These are phyloP conservation scores for Planococcus citri DNA, from an alignment of 1,140 invertebrate genomes.

Conservation along the genomic window DNA sequence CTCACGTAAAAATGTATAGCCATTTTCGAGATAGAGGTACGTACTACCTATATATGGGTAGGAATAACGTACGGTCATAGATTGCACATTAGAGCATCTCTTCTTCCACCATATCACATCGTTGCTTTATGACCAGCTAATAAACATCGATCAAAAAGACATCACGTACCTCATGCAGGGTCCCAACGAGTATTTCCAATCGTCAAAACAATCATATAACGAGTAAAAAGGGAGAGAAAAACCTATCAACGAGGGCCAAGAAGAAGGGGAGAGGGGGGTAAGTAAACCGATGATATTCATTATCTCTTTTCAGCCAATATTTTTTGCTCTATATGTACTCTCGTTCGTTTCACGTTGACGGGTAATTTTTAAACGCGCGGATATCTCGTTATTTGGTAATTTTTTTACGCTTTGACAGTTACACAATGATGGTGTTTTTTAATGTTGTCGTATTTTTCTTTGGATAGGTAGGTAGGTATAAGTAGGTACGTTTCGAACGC, in stretches of 20 bases:
- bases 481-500: background rate
- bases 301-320: background rate
- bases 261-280: background rate
- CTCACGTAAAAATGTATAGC: no score
- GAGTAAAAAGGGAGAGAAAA: background rate
- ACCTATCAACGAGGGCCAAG: background rate
- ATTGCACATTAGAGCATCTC: no score
- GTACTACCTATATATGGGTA: no score
- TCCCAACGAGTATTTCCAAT: background rate
- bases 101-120: no score
- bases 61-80: no score
- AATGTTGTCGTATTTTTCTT: background rate
- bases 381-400: background rate
- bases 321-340: background rate
- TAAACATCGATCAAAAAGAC: no score
- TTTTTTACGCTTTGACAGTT: constrained; percentile 1
- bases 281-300: background rate
- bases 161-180: background rate
- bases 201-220: background rate
- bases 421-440: background rate
- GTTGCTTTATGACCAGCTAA: no score
- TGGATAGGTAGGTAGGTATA: no score
- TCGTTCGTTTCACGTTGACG: background rate
- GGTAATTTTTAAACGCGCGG: background rate
- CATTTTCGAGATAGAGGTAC: no score